phyloP scores from a whole-genome alignment of 2,888 invertebrate genomes.

The Cantharis rustica region DNA sequence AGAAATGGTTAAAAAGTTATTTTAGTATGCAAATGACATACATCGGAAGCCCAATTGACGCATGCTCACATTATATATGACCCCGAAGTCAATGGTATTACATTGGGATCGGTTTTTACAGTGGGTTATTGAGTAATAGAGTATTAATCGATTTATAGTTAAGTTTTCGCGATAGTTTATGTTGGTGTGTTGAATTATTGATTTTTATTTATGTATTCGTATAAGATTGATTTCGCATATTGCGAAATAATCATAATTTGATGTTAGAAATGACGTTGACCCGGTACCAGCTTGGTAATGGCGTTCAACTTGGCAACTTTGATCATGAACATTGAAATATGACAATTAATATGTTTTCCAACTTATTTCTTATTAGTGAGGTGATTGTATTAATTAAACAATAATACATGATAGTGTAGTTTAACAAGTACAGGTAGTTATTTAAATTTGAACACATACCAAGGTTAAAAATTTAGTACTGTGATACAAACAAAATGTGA shows the following conservation, averaged over 20 bases:
- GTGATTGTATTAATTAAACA: slow-evolving; percentile 15
- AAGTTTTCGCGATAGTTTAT: slow-evolving; percentile 16
- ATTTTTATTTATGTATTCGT: slow-evolving; percentile 14
- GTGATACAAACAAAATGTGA: slow-evolving; percentile 51
- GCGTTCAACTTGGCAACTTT: slow-evolving; percentile 40
- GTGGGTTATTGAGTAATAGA: slow-evolving; percentile 20
- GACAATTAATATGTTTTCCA: slow-evolving; percentile 27
- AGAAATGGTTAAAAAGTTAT: slow-evolving; percentile 18
- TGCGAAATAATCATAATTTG: slow-evolving; percentile 18
- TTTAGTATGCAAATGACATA: slow-evolving; percentile 38
- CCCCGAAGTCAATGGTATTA: slow-evolving; percentile 31
- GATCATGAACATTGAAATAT: slow-evolving; percentile 33
- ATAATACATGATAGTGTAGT: background rate
- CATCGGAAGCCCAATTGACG: slow-evolving; percentile 27
- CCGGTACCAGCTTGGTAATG: slow-evolving; percentile 44
- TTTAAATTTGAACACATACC: slow-evolving; percentile 6
- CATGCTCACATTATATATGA: slow-evolving; percentile 25
- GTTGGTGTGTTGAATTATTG: background rate
- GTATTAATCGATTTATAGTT: slow-evolving; percentile 16
- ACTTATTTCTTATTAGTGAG: slow-evolving; percentile 12
- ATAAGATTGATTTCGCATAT: slow-evolving; percentile 4
- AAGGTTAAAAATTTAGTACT: slow-evolving; percentile 37
- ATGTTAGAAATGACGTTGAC: slow-evolving; percentile 44
- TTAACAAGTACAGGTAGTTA: slow-evolving; percentile 7
- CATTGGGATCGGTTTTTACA: slow-evolving; percentile 25